These are phyloP conservation scores for Drosophila siamana DNA, from an alignment of 2,888 invertebrate species.

Conservation along the genomic window DNA sequence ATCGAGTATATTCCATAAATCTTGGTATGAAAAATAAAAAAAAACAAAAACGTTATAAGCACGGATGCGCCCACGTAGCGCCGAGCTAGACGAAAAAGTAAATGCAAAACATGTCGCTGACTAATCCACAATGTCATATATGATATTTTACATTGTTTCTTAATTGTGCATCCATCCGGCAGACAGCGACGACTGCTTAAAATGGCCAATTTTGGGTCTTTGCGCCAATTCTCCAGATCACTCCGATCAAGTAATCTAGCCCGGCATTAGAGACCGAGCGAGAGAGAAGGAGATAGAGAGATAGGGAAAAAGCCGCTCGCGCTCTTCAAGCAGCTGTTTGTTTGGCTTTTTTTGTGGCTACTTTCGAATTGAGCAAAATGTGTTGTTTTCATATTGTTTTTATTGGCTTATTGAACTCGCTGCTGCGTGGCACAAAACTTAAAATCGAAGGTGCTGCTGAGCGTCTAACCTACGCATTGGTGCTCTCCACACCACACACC, in stretches of 20 bases:
- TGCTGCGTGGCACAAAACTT: slow-evolving; percentile 67
- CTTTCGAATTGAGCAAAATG: slow-evolving; percentile 65
- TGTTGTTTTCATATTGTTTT: slow-evolving; percentile 39
- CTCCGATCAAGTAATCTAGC: slow-evolving; percentile 10
- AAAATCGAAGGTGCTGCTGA: slow-evolving; percentile 20
- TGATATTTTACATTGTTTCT: slow-evolving; percentile 36
- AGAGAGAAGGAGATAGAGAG: neutral
- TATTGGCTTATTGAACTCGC: slow-evolving; percentile 76
- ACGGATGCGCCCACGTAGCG: slow-evolving; percentile 68
- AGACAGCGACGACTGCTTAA: slow-evolving; percentile 31
- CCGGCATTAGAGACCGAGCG: neutral
- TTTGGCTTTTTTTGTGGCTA: slow-evolving; percentile 50
- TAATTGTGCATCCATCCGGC: slow-evolving; percentile 70
- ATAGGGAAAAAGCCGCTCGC: slow-evolving; percentile 32
- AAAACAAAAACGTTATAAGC: slow-evolving; percentile 10
- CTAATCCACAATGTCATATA: slow-evolving; percentile 55
- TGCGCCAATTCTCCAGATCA: slow-evolving; percentile 29
- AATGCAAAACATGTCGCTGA: slow-evolving; percentile 60
- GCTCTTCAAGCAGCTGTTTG: slow-evolving; percentile 70
- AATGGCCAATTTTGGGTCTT: slow-evolving; percentile 66
- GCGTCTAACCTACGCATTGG: slow-evolving; percentile 63
- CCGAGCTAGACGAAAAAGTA: slow-evolving; percentile 48
- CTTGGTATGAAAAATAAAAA: slow-evolving; percentile 20
- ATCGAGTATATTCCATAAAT: slow-evolving; percentile 26
- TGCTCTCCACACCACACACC: slow-evolving; percentile 26